These are phyloP conservation scores for Clarias pachynema DNA, from an alignment of 2,797 vertebrate species.

Conservation along the genomic window DNA sequence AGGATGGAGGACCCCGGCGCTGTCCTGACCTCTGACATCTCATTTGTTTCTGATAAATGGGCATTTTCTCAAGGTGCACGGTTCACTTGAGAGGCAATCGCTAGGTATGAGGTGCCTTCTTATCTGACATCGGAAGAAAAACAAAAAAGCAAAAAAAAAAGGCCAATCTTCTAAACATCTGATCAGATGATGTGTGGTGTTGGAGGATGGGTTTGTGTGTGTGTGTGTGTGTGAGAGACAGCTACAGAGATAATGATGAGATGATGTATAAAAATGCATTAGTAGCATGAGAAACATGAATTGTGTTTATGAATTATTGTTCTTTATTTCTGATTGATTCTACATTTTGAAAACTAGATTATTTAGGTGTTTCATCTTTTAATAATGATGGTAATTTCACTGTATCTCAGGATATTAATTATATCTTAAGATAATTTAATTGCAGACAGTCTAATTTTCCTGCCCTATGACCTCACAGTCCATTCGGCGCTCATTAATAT, in stretches of 20 bases:
- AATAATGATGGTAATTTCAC: background rate
- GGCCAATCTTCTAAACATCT: conserved; percentile 20
- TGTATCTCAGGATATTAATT: background rate
- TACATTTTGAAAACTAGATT: background rate
- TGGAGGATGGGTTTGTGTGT: background rate
- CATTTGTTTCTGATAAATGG: conserved; percentile 68
- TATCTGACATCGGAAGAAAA: conserved; percentile 39
- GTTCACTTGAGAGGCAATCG: conserved; percentile 68
- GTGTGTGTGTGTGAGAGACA: background rate
- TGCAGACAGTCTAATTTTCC: background rate
- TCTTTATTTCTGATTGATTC: background rate
- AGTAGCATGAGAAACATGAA: background rate
- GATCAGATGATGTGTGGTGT: conserved; percentile 2
- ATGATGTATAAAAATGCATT: background rate
- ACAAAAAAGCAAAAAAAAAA: conserved; percentile 6
- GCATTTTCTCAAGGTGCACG: conserved; percentile 60
- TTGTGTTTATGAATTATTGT: background rate
- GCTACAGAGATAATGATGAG: conserved; percentile 22
- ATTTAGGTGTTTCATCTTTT: background rate
- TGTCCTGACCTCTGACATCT: conserved; percentile 66
- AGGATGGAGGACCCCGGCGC: conserved; percentile 66
- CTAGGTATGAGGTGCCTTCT: conserved; percentile 55
- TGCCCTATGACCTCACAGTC: background rate
- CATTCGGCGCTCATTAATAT: background rate
- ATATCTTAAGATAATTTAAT: background rate